Base-by-base conservation (phyloP, 2,888 invertebrate species). In the Synergus japonicus region DNA sequence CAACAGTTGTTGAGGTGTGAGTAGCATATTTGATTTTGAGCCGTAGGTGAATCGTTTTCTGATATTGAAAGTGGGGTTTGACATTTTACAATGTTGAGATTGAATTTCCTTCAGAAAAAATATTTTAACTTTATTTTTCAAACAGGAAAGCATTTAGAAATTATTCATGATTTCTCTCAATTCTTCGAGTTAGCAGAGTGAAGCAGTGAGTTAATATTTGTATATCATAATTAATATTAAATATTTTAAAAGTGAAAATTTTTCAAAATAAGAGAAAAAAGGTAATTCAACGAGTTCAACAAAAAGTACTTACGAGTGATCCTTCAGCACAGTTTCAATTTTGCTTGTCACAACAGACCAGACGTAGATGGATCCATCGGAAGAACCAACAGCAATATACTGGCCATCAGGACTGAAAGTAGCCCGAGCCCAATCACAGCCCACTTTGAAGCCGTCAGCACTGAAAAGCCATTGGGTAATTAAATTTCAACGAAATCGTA, bases 371-470 rank as follows among this genome's bases (percentile, higher is more conserved):
- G 96, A 94, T 43, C 99, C 99, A 92, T 99, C 98, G 0, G 96
- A 95, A 10, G 98, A 97, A 49, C 99, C 99, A 77, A 97, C 98
- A 9, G 98, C 96, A 73, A 98, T 95, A 92, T 97, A 96, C 85
- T 96, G 95, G 9, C 96, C 97, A 91, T 97, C 97, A 54, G 98
- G 97, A 88, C 98, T 98, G 92, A 98, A 98, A 76, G 96, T 95
- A 15, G 98, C 98, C 87, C 98, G 94, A 46, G 97, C 95, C 96
- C 97, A 98, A 93, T 99, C 99, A 93, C 97, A 97, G 83, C 97
- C 97, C 82, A 98, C 96, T 93, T 98, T 98, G 93, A 99, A 99
- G 80, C 97, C 96, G 88, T 99, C 99, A 91, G 97, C 96, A 92
- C 98, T 98, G 93, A 65, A 93, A 93, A 85, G 84, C 76, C 81